Conservation (phyloP, 2,888 invertebrate genomes). For the Leptopilina myrica region DNA sequence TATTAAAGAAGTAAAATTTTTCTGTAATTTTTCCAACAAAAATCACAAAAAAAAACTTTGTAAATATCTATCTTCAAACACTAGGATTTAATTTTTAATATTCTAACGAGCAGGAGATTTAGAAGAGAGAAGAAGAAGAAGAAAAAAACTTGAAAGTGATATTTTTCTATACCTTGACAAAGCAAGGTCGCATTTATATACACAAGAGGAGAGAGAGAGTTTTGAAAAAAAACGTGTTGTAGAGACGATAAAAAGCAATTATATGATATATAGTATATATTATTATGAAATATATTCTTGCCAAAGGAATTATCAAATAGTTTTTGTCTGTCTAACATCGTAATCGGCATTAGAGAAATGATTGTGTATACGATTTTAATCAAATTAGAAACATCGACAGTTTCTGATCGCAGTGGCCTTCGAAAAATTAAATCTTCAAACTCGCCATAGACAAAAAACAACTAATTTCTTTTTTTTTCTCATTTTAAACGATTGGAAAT, state of each 20-base stretch:
- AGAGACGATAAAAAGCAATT: constrained; percentile 38
- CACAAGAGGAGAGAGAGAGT: constrained; percentile 35
- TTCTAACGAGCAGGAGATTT: constrained; percentile 6
- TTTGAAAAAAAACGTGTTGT: constrained; percentile 17
- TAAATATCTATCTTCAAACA: not conserved
- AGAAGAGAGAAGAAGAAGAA: no score
- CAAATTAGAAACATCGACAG: constrained; percentile 17
- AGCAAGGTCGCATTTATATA: constrained; percentile 19
- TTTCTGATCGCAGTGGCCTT: not conserved
- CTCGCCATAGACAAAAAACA: not conserved
- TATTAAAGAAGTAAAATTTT: no score
- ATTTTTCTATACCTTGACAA: constrained; percentile 38
- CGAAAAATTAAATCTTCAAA: not conserved
- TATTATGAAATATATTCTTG: constrained; percentile 27
- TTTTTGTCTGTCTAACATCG: constrained; percentile 16
- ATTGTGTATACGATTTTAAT: constrained; percentile 12
- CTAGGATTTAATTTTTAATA: not conserved
- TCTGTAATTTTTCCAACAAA: no score
- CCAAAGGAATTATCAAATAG: constrained; percentile 34
- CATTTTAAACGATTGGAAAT: no score
- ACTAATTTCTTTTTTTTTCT: no score
- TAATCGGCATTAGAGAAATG: constrained; percentile 20
- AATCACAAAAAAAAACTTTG: not conserved
- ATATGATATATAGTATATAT: constrained; percentile 1
- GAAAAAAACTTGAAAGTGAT: constrained; percentile 30